Percentiles rank a stretch among this genome's conserved stretches.
These are phyloP conservation scores for Asbolus verrucosus DNA, from an alignment of 1,140 invertebrate genomes.

Conservation along the genomic window DNA sequence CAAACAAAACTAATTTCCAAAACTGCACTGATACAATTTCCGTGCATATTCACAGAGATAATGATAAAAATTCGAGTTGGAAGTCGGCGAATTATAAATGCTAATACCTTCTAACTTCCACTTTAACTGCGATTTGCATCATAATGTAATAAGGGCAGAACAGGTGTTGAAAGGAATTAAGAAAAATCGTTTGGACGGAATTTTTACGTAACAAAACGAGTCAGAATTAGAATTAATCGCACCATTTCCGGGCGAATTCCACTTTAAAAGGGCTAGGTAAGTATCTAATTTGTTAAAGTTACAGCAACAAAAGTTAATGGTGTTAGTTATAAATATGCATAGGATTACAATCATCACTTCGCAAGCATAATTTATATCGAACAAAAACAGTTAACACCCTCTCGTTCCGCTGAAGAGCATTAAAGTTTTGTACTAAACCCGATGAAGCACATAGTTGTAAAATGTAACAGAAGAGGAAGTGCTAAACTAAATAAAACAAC, in stretches of 20 bases:
- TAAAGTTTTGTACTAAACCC: too few relatives aligned
- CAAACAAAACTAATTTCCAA: not conserved
- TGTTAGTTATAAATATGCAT: too few relatives aligned
- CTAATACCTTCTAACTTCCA: conserved; percentile 39
- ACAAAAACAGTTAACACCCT: too few relatives aligned
- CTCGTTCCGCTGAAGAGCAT: too few relatives aligned
- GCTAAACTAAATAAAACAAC: too few relatives aligned
- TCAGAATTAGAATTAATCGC: conserved; percentile 1
- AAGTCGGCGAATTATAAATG: conserved; percentile 35
- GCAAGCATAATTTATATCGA: too few relatives aligned
- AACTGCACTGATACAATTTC: not conserved
- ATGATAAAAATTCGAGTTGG: conserved; percentile 9
- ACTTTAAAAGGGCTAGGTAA: not conserved
- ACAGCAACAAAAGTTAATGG: too few relatives aligned
- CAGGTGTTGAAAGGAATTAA: conserved; percentile 41
- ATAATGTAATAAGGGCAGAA: conserved; percentile 36
- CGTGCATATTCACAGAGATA: conserved; percentile 28
- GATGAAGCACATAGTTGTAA: too few relatives aligned
- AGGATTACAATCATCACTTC: too few relatives aligned
- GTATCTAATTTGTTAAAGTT: not conserved
- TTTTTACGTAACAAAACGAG: conserved; percentile 2
- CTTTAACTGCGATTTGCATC: conserved; percentile 38
- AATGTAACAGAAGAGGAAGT: too few relatives aligned
- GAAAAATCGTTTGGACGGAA: conserved; percentile 17
- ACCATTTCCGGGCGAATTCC: not conserved